Percentiles rank a stretch among this genome's conserved stretches.
Conservation (phyloP, 2,113 vertebrate species). For the Heterotis niloticus region DNA sequence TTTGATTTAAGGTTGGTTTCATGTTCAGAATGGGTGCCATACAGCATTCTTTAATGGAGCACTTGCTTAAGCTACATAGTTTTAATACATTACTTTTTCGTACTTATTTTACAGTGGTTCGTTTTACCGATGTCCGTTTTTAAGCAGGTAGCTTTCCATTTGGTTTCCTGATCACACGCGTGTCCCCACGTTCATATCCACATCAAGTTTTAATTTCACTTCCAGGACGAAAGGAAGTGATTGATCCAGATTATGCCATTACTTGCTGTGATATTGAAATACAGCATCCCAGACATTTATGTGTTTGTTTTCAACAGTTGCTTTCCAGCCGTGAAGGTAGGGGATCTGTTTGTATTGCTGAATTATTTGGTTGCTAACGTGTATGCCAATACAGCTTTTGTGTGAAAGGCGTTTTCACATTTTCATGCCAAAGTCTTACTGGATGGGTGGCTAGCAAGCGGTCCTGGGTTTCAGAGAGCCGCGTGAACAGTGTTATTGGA, state of each 20-base stretch:
- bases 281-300: neutral
- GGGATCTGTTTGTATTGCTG: neutral
- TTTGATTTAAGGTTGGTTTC: constrained; percentile 21
- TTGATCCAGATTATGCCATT: neutral
- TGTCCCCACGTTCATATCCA: neutral
- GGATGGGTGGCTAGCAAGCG: neutral
- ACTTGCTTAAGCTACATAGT: constrained; percentile 13
- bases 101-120: constrained; percentile 36
- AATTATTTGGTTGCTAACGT: neutral
- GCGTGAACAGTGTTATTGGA: constrained; percentile 26
- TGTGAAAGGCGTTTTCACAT: neutral
- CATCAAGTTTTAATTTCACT: neutral
- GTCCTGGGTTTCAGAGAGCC: neutral
- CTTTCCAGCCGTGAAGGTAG: neutral
- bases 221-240: neutral
- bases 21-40: constrained; percentile 47
- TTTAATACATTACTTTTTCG: constrained; percentile 26
- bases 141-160: constrained; percentile 26
- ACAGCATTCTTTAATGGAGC: constrained; percentile 31
- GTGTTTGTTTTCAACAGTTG: constrained; percentile 10
- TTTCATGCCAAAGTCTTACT: constrained; percentile 23
- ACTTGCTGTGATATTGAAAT: neutral
- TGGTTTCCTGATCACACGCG: neutral
- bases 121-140: constrained; percentile 26
- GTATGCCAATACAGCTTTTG: constrained; percentile 19